Percentiles rank a stretch among this genome's conserved stretches.
These are phyloP conservation scores for Limonius californicus DNA, from an alignment of 1,140 invertebrate genomes.

Conservation along the genomic window DNA sequence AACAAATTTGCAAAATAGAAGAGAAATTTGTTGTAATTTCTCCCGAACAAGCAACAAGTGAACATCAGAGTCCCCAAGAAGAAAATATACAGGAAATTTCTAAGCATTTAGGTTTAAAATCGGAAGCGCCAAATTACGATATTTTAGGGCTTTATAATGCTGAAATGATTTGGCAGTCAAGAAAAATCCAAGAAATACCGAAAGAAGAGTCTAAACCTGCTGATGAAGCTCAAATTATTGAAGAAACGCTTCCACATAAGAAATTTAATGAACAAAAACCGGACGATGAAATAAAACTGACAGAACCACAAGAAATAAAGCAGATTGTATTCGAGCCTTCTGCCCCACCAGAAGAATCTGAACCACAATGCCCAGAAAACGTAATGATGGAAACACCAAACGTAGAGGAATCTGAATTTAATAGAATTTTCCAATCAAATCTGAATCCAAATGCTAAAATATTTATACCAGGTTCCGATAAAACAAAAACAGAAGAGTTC, in stretches of 20 bases:
- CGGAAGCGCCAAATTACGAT: background rate
- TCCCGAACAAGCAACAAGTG: background rate
- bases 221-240: too few relatives aligned
- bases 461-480: constrained; percentile 38
- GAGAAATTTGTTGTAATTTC: background rate
- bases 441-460: constrained; percentile 44
- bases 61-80: background rate
- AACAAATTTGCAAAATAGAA: background rate
- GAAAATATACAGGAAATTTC: background rate
- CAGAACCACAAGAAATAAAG: too few relatives aligned
- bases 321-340: too few relatives aligned
- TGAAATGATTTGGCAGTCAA: background rate
- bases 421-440: constrained; percentile 7
- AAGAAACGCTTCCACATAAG: too few relatives aligned
- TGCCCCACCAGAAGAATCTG: too few relatives aligned
- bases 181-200: too few relatives aligned
- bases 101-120: background rate
- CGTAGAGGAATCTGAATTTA: background rate
- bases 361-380: background rate
- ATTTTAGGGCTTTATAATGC: background rate
- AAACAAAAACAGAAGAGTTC: too few relatives aligned
- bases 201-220: too few relatives aligned
- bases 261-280: too few relatives aligned
- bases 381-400: too few relatives aligned
- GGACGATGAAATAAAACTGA: background rate